Evolutionary conservation across 2,113 vertebrate species (phyloP).

Genomic region (Hystrix brachyura): DNA sequence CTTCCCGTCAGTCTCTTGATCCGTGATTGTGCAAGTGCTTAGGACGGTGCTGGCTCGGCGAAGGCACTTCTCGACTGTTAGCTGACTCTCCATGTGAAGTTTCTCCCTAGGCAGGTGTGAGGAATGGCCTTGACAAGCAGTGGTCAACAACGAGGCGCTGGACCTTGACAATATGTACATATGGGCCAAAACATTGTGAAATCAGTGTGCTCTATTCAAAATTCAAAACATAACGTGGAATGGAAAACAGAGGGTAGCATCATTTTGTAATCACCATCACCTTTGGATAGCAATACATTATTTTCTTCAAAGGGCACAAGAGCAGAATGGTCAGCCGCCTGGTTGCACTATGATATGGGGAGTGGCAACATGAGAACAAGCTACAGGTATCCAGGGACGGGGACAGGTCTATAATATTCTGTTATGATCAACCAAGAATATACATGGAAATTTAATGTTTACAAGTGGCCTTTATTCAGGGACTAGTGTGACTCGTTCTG

Average conservation of each 20-base stretch:
- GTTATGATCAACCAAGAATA: not conserved
- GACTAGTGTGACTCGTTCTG: slow-evolving; percentile 45
- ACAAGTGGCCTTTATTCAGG: slow-evolving; percentile 55
- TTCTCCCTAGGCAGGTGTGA: not conserved
- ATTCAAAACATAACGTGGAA: not conserved
- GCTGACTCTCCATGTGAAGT: not conserved
- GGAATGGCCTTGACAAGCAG: not conserved
- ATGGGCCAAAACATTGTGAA: slow-evolving; percentile 22
- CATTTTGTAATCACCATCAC: slow-evolving; percentile 1
- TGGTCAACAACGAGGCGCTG: not conserved
- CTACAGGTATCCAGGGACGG: not conserved
- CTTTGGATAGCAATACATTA: not conserved
- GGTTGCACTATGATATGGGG: not conserved
- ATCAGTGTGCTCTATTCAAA: not conserved
- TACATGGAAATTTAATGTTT: slow-evolving; percentile 51
- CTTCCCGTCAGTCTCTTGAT: not conserved
- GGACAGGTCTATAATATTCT: not conserved
- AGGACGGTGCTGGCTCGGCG: not conserved
- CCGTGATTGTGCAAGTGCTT: not conserved
- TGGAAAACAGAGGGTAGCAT: not conserved
- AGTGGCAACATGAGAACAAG: not conserved
- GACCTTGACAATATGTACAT: not conserved
- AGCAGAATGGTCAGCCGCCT: not conserved
- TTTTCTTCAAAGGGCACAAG: not conserved
- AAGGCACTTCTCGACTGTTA: not conserved